Conservation (phyloP, 2,888 invertebrate species). For the Calameuta idolon region DNA sequence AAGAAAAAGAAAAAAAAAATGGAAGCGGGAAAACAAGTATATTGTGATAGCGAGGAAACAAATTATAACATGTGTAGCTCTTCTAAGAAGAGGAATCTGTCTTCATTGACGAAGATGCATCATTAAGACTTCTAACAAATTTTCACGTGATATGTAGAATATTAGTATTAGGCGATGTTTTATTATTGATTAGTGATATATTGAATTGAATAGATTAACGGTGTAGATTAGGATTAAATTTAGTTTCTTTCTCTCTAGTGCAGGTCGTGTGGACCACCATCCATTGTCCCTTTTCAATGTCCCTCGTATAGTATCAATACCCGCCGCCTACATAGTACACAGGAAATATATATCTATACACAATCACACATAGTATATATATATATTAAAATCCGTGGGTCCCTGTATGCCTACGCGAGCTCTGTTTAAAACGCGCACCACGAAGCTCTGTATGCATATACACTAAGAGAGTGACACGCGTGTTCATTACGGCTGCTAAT, state of each 20-base stretch:
- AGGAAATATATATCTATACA: neutral
- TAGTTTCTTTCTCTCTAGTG: constrained; percentile 35
- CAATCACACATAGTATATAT: constrained; percentile 2
- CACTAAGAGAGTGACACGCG: neutral
- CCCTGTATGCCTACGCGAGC: neutral
- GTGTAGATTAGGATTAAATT: constrained; percentile 30
- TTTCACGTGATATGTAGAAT: constrained; percentile 54
- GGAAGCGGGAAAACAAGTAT: constrained; percentile 29
- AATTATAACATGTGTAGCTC: constrained; percentile 49
- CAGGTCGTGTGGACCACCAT: constrained; percentile 40
- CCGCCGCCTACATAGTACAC: neutral
- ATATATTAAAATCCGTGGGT: neutral
- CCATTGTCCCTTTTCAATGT: neutral
- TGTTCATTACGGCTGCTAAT: neutral
- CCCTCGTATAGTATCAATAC: neutral
- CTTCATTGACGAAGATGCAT: constrained; percentile 56
- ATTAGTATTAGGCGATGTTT: constrained; percentile 33
- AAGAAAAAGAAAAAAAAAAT: constrained; percentile 17
- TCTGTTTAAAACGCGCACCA: neutral
- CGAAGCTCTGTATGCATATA: neutral
- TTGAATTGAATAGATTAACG: neutral
- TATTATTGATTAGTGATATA: constrained; percentile 28
- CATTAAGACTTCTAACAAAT: constrained; percentile 60
- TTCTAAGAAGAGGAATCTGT: constrained; percentile 52
- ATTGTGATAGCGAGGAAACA: constrained; percentile 58